Base-by-base conservation (phyloP, 2,888 invertebrate species). In the Caenorhabditis uteleia region DNA sequence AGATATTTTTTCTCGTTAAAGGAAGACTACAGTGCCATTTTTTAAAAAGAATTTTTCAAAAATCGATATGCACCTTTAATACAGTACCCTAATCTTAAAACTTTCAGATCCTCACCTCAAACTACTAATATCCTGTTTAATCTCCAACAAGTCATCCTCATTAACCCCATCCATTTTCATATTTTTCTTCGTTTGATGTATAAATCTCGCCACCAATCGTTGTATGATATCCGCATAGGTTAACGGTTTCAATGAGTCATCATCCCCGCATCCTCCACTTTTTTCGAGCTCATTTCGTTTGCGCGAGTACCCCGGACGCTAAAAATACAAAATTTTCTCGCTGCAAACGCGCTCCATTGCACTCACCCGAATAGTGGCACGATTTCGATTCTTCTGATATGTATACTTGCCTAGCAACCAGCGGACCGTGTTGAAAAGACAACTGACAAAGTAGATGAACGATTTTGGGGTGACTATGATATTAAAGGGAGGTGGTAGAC, bases 41-140 rank as follows among this genome's bases (percentile, higher is more conserved):
- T 14, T 34, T 5, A 34, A 34, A 34, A 34, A n/a, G 5, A 23
- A 21, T 40, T 7, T 34, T 34, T 14, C 5, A 8, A 34, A 34
- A 5, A 34, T n/a, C n/a, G 12, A n/a, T 14, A 16, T 16, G 2
- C 21, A n/a, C n/a, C n/a, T n/a, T n/a, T n/a, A n/a, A n/a, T n/a
- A n/a, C n/a, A n/a, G n/a, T n/a, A n/a, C n/a, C n/a, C n/a, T n/a
- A n/a, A n/a, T n/a, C n/a, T n/a, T n/a, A n/a, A 33, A 44, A 25
- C 14, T 51, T 44, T 25, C 6, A 31, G 12, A 16, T 8, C n/a
- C 49, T 23, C 21, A 87, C 87, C 87, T 83, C 18, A 87, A 81
- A 78, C 87, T 87, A 20, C 86, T 87, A 18, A 87, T 87, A 67
- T 87, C 87, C 72, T 87, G 87, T 77, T 87, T 87, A 47, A 87